Conservation (phyloP, 2,888 invertebrate species). For the Acanthosoma haemorrhoidale region DNA sequence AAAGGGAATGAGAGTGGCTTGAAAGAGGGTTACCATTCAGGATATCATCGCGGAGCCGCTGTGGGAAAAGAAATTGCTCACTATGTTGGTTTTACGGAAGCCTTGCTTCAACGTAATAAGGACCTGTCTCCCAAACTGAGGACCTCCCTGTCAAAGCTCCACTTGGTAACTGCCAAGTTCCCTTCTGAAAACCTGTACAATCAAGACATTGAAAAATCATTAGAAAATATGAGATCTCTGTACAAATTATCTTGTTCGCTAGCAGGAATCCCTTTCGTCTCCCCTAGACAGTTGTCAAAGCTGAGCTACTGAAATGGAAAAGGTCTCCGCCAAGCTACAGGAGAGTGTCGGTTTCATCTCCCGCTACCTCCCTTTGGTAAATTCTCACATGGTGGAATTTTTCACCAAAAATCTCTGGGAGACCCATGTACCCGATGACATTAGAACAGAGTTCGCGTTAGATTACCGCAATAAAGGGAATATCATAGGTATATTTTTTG, state of each 20-base stretch:
- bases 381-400: constrained; percentile 74
- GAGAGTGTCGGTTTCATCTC: constrained; percentile 53
- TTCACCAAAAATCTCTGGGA: constrained; percentile 63
- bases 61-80: constrained; percentile 72
- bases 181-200: constrained; percentile 60
- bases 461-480: background rate
- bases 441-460: constrained; percentile 49
- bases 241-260: constrained; percentile 65
- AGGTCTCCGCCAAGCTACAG: constrained; percentile 26
- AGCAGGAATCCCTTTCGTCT: background rate
- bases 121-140: constrained; percentile 49
- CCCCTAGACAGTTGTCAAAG: background rate
- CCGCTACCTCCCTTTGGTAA: constrained; percentile 58
- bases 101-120: constrained; percentile 44
- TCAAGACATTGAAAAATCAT: constrained; percentile 58
- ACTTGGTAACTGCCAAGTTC: constrained; percentile 57
- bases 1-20: constrained; percentile 57
- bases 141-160: constrained; percentile 54
- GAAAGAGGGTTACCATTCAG: constrained; percentile 64
- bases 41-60: constrained; percentile 70
- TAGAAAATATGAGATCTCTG: constrained; percentile 60
- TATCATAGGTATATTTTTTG: background rate
- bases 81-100: constrained; percentile 59
- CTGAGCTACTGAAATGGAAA: constrained; percentile 36
- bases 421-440: constrained; percentile 52